Evolutionary conservation across 2,888 invertebrate species (phyloP), one percentile per base, ranked within the genome.

Genomic region (Epirrhoe alternata): DNA sequence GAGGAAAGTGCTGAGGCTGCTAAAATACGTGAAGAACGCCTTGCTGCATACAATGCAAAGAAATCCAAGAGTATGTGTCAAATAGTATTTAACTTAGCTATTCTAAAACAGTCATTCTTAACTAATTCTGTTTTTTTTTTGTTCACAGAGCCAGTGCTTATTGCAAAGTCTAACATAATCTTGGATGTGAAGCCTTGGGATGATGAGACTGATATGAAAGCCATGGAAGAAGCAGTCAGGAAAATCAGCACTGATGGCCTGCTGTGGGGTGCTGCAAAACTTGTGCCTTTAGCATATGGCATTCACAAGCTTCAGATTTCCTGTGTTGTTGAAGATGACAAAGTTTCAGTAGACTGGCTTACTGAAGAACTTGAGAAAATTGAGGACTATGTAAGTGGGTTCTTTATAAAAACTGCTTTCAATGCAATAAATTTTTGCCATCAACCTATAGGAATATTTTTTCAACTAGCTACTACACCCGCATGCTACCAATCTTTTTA

Each of bases 291-390:
- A 47, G 98, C 97, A 5, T 99, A 96, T 90, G 98, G 98, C 62
- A 98, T 99, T 77, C 95, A 97, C 77, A 99, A 99, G 86, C 94
- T 99, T 63, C 97, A 97, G 88, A 98, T 99, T 77, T 96, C 96
- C 38, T 97, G 97, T 87, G 98, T 98, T 52, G 97, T 99, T 45
- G 98, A 98, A 93, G 99, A 99, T 88, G 98, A 98, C n/a, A 98
- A 98, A 90, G 97, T 99, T 17, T 97, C 97, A 45, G 94, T 97
- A 56, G 98, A 98, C 86, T 96, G 96, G 95, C 94, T 98, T 38
- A 96, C 96, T 77, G 99, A 99, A 88, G 95, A 96, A 86, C 96
- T 99, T 75, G 96, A 97, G 82, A 96, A 95, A 77, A 91, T 95
- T 78, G 97, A 98, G 90, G 98, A 98, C 78, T 96, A 93, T 86